Evolutionary conservation across 2,888 invertebrate species (phyloP), one percentile per base, ranked within the genome.

Genomic region (Drosophila picticornis): DNA sequence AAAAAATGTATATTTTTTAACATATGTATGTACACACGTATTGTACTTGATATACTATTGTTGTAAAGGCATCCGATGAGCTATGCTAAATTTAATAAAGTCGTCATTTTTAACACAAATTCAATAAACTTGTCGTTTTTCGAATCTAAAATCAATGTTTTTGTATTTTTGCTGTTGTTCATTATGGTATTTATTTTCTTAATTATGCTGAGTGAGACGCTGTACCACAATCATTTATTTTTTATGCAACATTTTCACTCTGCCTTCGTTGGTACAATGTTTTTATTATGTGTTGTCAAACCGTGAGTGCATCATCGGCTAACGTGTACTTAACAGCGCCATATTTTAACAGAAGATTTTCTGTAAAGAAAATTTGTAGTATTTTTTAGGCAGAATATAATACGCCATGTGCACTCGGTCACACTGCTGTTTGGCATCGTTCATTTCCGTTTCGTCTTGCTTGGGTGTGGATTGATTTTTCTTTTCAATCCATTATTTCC

Each of bases 21-120:
- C 65, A 43, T 68, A 57, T 76, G 25, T 25, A 25, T 46, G 46
- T 46, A 46, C 25, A 25, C 16, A 69, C 71, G 71, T 83, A 73
- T 71, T 84, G 74, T 84, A 84, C 53, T 78, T 74, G 75, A 82
- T 75, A 77, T 76, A 46, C 46, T 46, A 74, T 83, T 88, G 85
- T 87, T 84, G 78, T 82, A 84, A 75, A 73, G 55, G 64, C 78
- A 56, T 79, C 72, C 64, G 69, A 72, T 67, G 67, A 87, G 78
- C 75, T 83, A 83, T 75, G 78, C 75, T 77, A 74, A 72, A 79
- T 80, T 78, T 72, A 86, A 88, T 88, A 86, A 88, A 85, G 73
- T 83, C 86, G 76, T 88, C 58, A 79, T 84, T 79, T 85, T 83
- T 81, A 72, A 74, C 68, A 77, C 25, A 73, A 25, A 6, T 56